Evolutionary conservation across 2,888 invertebrate species (phyloP), one percentile per base, ranked within the genome.

Genomic region (Myopa tessellatipennis): DNA sequence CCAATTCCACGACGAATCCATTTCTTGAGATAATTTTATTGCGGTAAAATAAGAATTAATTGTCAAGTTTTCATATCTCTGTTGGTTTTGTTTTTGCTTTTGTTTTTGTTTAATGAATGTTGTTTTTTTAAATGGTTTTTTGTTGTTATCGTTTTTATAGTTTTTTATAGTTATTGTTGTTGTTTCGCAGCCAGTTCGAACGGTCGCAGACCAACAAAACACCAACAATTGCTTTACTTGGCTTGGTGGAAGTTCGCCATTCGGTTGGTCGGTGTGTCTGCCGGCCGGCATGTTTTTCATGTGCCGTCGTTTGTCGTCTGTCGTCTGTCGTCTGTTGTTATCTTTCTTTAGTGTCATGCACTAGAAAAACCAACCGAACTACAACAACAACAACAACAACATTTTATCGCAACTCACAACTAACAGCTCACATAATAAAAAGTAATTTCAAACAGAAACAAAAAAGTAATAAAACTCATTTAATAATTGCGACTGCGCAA

Each of bases 371-470:
- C 16, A 18, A 58, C n/a, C 58, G 16, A 52, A 10, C 16, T 52
- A 16, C 10, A 67, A 16, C 38, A 40, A 50, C 67, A 70, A 55
- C 75, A 40, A 50, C 67, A 70, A 55, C 75, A 77, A 75, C 74
- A 76, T 61, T 67, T 78, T 78, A 71, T 58, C 58, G n/a, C 34
- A 36, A 10, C 38, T 26, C 65, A 34, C 12, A 14, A 2, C 26
- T 26, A 26, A 63, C 34, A 36, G 26, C 38, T 26, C 65, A 34
- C 12, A 14, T 36, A 10, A 58, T 14, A 16, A 63, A 79, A 78
- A 78, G 6, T 8, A 45, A 45, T 8, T 75, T 69, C 77, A 75
- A 63, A 69, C 76, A 76, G 55, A 76, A 73, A 77, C 50, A 36
- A 65, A 45, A 36, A 74, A 70, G 69, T 7, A 63, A 74, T 74